Evolutionary conservation across 2,888 invertebrate species (phyloP).

Genomic region (Perdita meconis): DNA sequence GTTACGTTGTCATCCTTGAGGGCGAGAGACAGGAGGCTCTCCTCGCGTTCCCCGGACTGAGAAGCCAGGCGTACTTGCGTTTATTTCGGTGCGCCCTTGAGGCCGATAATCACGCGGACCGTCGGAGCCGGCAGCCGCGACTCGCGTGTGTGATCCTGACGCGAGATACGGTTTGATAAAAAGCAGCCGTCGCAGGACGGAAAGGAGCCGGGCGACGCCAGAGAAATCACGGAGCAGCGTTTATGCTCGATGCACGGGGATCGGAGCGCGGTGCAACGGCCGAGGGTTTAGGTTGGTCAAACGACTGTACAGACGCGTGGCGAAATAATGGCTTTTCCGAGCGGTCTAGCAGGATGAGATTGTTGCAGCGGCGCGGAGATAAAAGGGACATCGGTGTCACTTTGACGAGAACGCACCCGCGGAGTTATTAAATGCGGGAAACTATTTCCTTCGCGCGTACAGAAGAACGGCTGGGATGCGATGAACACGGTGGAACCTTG

Average conservation of each 20-base stretch:
- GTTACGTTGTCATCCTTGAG: slow-evolving; percentile 47
- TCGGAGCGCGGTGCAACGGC: slow-evolving; percentile 16
- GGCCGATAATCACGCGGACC: slow-evolving; percentile 28
- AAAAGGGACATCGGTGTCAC: slow-evolving; percentile 29
- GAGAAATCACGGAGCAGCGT: slow-evolving; percentile 23
- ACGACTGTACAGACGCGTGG: slow-evolving; percentile 30
- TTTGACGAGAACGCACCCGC: slow-evolving; percentile 29
- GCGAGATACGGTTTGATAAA: slow-evolving; percentile 40
- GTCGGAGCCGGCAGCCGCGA: not conserved
- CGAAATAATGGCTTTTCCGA: slow-evolving; percentile 46
- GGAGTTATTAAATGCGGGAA: slow-evolving; percentile 23
- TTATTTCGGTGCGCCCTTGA: slow-evolving; percentile 41
- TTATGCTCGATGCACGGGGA: slow-evolving; percentile 18
- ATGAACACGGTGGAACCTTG: no score
- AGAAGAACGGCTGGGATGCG: slow-evolving; percentile 25
- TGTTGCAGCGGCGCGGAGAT: slow-evolving; percentile 8
- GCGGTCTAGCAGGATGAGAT: slow-evolving; percentile 17
- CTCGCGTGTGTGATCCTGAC: slow-evolving; percentile 14
- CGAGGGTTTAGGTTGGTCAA: slow-evolving; percentile 30
- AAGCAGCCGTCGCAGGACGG: slow-evolving; percentile 10
- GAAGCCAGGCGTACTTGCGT: slow-evolving; percentile 19
- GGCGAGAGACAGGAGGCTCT: slow-evolving; percentile 9
- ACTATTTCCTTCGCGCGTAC: not conserved
- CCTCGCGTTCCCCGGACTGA: slow-evolving; percentile 3
- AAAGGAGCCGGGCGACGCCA: not conserved